Conservation (phyloP, 2,113 vertebrate genomes). For the Bubo scandiacus region DNA sequence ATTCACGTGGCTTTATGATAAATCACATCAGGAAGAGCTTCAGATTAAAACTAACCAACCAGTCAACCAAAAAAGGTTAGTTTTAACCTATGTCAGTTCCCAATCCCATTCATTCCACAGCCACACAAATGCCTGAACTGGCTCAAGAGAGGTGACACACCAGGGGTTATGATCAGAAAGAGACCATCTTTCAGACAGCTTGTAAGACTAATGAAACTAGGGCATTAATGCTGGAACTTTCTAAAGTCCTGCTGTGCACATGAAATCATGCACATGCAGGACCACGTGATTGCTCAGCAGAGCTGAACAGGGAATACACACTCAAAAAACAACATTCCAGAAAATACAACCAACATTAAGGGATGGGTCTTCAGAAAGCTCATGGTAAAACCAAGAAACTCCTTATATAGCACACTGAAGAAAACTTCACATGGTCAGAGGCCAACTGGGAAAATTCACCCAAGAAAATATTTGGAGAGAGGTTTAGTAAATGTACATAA, state of each 20-base stretch:
- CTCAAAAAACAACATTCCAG: background rate
- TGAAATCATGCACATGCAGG: background rate
- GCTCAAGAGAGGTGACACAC: background rate
- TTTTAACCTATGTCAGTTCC: background rate
- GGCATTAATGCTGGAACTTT: background rate
- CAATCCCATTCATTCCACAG: background rate
- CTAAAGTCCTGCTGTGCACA: background rate
- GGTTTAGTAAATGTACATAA: background rate
- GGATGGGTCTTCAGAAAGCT: background rate
- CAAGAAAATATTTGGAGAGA: background rate
- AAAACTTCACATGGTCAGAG: background rate
- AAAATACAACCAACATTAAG: background rate
- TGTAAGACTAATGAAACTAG: background rate
- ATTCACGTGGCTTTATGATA: background rate
- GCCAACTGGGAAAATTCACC: background rate
- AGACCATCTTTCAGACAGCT: background rate
- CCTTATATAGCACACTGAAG: background rate
- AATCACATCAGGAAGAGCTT: background rate
- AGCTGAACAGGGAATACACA: background rate
- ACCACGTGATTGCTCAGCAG: background rate
- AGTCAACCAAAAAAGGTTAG: background rate
- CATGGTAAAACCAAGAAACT: background rate
- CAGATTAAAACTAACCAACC: background rate
- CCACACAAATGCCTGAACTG: background rate
- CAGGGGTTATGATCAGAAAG: background rate